Evolutionary conservation across 1,140 invertebrate genomes (phyloP).

Genomic region (Drosophila sulfurigaster): DNA sequence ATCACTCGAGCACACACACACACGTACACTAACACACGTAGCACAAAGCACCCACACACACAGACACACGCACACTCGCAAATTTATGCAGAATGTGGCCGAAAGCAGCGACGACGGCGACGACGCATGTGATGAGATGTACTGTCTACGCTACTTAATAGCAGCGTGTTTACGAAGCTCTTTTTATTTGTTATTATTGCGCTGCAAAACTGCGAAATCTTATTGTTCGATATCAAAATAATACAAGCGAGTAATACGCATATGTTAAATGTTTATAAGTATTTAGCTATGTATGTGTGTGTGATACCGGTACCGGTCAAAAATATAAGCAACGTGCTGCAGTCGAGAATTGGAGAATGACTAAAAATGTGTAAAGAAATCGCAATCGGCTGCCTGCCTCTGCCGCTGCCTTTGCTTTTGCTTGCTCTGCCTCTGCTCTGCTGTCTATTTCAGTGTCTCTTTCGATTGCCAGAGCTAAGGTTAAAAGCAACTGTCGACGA

Average conservation of each 20-base stretch:
- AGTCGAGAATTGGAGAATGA: conserved; percentile 40
- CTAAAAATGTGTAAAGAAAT: conserved; percentile 53
- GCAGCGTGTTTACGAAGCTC: conserved; percentile 15
- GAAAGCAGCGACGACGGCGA: background rate
- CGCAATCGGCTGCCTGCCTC: conserved; percentile 24
- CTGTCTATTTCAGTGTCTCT: conserved; percentile 47
- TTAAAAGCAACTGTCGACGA: conserved; percentile 63
- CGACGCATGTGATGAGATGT: conserved; percentile 31
- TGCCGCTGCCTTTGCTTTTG: background rate
- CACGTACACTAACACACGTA: background rate
- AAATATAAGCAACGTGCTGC: conserved; percentile 32
- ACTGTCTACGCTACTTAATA: background rate
- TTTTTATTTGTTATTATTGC: conserved; percentile 17
- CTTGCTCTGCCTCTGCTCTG: background rate
- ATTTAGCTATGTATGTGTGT: background rate
- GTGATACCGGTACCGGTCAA: conserved; percentile 30
- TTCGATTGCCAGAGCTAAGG: conserved; percentile 67
- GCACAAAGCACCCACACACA: conserved; percentile 5
- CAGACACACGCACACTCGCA: conserved; percentile 30
- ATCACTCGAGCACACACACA: conserved; percentile 33
- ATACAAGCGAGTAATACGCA: conserved; percentile 1
- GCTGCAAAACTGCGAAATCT: conserved; percentile 23
- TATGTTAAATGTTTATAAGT: background rate
- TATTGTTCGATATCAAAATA: conserved; percentile 17
- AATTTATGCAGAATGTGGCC: conserved; percentile 34